Percentiles rank a stretch among this genome's conserved stretches.
Evolutionary conservation across 2,113 vertebrate species (phyloP).

Genomic region (Gavialis gangeticus): DNA sequence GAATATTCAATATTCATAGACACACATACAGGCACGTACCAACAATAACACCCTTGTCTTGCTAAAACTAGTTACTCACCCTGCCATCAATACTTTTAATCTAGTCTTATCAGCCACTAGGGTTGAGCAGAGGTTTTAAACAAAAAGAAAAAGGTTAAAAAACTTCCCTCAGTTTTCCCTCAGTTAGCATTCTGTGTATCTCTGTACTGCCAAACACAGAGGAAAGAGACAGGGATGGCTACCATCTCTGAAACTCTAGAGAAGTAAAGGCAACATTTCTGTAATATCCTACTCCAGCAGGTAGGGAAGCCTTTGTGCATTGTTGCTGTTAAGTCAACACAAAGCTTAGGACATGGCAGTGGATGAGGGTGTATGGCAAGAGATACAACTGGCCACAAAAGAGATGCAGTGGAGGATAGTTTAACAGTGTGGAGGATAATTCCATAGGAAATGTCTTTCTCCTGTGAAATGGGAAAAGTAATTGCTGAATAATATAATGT

Average conservation of each 20-base stretch:
- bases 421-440: neutral
- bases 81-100: neutral
- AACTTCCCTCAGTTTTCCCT: neutral
- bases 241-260: neutral
- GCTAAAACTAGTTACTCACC: neutral
- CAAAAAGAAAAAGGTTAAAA: too few species aligned
- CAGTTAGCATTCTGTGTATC: neutral
- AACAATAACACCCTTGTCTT: neutral
- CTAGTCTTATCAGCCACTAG: neutral
- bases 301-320: neutral
- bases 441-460: neutral
- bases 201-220: neutral
- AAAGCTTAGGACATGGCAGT: neutral
- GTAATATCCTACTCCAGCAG: neutral
- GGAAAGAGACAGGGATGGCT: fast-evolving
- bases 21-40: neutral
- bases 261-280: neutral
- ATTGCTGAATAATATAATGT: neutral
- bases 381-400: neutral
- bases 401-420: neutral
- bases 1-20: neutral
- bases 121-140: neutral
- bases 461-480: neutral
- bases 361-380: neutral
- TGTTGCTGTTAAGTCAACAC: neutral